Evolutionary conservation across 1,140 invertebrate genomes (phyloP).

Genomic region (Vollenhovia emeryi): DNA sequence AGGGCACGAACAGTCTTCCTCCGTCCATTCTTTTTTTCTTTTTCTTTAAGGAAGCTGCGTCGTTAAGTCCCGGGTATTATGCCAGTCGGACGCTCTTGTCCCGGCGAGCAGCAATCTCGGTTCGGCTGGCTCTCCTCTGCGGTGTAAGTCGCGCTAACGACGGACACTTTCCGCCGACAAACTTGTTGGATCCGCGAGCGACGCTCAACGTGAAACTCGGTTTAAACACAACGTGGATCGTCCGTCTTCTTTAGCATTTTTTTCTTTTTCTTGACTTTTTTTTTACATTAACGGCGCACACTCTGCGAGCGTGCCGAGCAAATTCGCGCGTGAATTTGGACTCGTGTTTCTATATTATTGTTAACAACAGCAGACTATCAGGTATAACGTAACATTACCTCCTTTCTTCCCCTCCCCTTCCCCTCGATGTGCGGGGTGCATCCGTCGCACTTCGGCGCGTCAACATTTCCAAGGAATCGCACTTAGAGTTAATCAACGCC

Average conservation of each 20-base stretch:
- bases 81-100: not conserved
- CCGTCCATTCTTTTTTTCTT: not conserved
- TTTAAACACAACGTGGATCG: constrained; percentile 50
- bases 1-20: not conserved
- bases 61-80: not conserved
- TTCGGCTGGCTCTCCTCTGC: not conserved
- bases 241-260: constrained; percentile 28
- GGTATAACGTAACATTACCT: constrained; percentile 70
- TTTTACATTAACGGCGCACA: constrained; percentile 47
- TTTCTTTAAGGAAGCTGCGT: not conserved
- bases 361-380: constrained; percentile 80
- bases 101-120: not conserved
- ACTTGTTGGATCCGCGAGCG: not conserved
- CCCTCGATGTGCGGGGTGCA: constrained; percentile 72
- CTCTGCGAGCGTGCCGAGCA: constrained; percentile 60
- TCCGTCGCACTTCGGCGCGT: constrained; percentile 76
- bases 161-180: not conserved
- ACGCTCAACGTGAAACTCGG: constrained; percentile 31
- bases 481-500: constrained; percentile 68
- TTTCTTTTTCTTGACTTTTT: constrained; percentile 8
- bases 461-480: constrained; percentile 68
- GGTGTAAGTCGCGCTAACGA: not conserved
- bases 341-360: constrained; percentile 73
- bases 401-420: constrained; percentile 12
- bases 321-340: constrained; percentile 60